These are phyloP conservation scores for Acronicta alni DNA, from an alignment of 2,888 invertebrate genomes.

Conservation along the genomic window DNA sequence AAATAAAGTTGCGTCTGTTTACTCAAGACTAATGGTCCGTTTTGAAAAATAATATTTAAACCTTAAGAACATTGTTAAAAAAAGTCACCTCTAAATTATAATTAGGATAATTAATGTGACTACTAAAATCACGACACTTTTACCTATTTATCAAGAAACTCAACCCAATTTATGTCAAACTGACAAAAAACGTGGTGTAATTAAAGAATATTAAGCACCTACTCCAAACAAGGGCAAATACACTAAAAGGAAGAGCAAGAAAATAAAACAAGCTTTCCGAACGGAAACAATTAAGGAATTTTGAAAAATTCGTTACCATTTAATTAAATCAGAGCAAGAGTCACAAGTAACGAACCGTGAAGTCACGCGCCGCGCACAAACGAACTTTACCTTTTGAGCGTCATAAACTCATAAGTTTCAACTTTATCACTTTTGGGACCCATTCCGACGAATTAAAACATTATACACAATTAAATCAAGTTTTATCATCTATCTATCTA, in stretches of 20 bases:
- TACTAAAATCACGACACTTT: constrained; percentile 7
- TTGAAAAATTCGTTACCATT: constrained; percentile 71
- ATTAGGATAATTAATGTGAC: constrained; percentile 12
- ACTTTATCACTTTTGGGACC: constrained; percentile 32
- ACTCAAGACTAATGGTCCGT: constrained; percentile 55
- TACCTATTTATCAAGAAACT: constrained; percentile 13
- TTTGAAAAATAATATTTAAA: constrained; percentile 17
- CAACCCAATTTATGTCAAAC: constrained; percentile 13
- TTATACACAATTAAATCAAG: constrained; percentile 9
- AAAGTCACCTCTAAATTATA: constrained; percentile 14
- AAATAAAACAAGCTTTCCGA: constrained; percentile 57
- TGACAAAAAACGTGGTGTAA: constrained; percentile 10
- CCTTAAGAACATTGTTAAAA: constrained; percentile 4
- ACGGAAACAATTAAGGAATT: constrained; percentile 81
- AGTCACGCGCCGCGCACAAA: constrained; percentile 69
- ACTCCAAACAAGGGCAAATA: constrained; percentile 25
- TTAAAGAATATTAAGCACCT: constrained; percentile 13
- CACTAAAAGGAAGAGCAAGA: constrained; percentile 45
- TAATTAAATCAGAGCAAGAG: constrained; percentile 81
- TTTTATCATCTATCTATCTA: too few relatives aligned
- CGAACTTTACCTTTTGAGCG: constrained; percentile 52
- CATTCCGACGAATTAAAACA: constrained; percentile 16
- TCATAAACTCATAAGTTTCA: constrained; percentile 34
- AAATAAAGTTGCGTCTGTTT: constrained; percentile 65
- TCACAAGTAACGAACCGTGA: constrained; percentile 75